Conservation (phyloP, 2,888 invertebrate genomes). For the Tolmerus cingulatus region DNA sequence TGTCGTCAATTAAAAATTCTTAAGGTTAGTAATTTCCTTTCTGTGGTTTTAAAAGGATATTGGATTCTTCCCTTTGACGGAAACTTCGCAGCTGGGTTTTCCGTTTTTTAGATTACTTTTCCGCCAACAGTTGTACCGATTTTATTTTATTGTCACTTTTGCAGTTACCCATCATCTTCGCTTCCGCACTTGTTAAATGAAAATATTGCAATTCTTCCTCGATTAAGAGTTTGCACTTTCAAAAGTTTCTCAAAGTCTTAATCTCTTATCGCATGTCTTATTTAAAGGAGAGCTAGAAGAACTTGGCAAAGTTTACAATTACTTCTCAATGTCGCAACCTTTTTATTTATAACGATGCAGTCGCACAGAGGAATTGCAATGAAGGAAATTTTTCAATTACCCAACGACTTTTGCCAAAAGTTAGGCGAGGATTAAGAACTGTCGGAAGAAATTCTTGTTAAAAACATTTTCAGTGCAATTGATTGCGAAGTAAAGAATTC, state of each 20-base stretch:
- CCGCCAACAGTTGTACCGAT: not conserved
- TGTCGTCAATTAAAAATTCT: constrained; percentile 4
- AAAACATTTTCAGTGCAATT: not conserved
- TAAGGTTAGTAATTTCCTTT: constrained; percentile 18
- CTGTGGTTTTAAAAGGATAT: constrained; percentile 1
- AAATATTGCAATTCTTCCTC: not conserved
- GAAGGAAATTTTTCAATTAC: not conserved
- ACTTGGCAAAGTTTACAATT: not conserved
- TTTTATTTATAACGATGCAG: not conserved
- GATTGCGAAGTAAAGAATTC: too few species aligned
- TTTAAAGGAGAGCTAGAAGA: not conserved
- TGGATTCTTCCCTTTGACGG: not conserved
- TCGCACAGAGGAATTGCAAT: not conserved
- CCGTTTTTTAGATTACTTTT: not conserved
- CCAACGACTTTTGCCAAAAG: not conserved
- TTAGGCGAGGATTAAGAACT: not conserved
- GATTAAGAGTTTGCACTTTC: not conserved
- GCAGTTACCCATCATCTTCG: not conserved
- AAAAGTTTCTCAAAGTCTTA: not conserved
- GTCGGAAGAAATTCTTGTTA: not conserved
- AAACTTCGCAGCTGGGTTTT: not conserved
- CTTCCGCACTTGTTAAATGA: not conserved
- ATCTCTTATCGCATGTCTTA: not conserved
- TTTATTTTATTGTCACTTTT: not conserved
- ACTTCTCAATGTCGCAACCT: not conserved